Evolutionary conservation across 2,797 vertebrate species (phyloP).

Genomic region (Typhlichthys eigenmanni): DNA sequence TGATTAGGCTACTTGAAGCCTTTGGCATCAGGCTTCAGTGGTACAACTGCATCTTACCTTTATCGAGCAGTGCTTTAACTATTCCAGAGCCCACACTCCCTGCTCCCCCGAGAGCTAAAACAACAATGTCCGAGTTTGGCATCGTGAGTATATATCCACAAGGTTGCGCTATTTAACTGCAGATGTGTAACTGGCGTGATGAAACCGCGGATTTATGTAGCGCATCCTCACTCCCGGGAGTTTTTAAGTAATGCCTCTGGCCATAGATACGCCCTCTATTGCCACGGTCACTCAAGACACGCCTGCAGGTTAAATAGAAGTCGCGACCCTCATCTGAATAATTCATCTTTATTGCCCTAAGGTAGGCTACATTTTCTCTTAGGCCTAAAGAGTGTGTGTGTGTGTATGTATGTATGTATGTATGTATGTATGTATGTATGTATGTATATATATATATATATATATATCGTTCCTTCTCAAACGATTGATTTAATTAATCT

Average conservation of each 20-base stretch:
- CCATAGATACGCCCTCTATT: conserved; percentile 54
- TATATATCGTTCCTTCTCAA: too few relatives aligned
- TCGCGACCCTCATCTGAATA: too few relatives aligned
- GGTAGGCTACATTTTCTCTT: too few relatives aligned
- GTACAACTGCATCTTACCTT: conserved; percentile 71
- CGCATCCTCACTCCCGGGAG: conserved; percentile 22
- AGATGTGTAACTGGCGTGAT: not conserved
- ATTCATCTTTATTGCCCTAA: too few relatives aligned
- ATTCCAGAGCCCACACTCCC: conserved; percentile 82
- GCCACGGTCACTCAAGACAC: conserved; percentile 49
- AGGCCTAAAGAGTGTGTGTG: too few relatives aligned
- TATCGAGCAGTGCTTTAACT: conserved; percentile 79
- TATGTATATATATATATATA: too few relatives aligned
- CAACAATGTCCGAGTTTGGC: conserved; percentile 75
- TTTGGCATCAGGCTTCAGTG: too few relatives aligned
- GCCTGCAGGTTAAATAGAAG: conserved; percentile 40
- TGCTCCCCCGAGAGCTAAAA: conserved; percentile 80
- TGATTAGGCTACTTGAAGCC: too few relatives aligned
- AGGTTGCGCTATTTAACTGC: not conserved
- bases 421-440: too few relatives aligned
- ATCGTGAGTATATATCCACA: conserved; percentile 44
- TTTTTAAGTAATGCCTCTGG: conserved; percentile 59
- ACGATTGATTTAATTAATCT: too few relatives aligned
- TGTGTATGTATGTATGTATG: too few relatives aligned
- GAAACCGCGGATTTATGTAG: conserved; percentile 23